A percentile compares a stretch with the other conserved stretches of the same genome.
phyloP scores from a whole-genome alignment of 2,888 invertebrate species.

The Aradus depressus region DNA sequence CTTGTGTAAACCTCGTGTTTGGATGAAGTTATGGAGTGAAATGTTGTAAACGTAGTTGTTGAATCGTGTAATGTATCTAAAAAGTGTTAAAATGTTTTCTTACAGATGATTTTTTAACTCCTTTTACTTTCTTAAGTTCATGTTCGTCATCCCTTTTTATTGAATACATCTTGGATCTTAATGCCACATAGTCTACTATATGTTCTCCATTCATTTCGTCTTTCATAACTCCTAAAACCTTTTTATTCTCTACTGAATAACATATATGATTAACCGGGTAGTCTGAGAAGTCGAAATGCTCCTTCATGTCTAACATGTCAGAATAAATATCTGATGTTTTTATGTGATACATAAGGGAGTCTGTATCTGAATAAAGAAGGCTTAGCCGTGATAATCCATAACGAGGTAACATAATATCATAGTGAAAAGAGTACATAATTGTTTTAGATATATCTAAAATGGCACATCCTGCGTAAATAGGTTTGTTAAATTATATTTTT shows the following conservation, averaged over 20 bases:
- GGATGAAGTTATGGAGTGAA: too few relatives aligned
- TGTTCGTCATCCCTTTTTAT: not conserved
- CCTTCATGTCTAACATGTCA: not conserved
- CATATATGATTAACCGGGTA: not conserved
- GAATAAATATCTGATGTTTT: not conserved
- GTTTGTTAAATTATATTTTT: too few relatives aligned
- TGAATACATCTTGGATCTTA: conserved; percentile 1
- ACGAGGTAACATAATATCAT: too few relatives aligned
- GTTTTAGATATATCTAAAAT: too few relatives aligned
- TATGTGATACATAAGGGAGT: not conserved
- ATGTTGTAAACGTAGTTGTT: too few relatives aligned
- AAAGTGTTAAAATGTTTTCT: too few relatives aligned
- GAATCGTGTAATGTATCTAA: too few relatives aligned
- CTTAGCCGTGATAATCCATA: too few relatives aligned
- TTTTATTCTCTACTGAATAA: not conserved
- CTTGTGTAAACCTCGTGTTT: too few relatives aligned
- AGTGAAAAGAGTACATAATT: too few relatives aligned
- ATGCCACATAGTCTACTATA: not conserved
- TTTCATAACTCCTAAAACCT: not conserved
- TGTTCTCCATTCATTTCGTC: conserved; percentile 2
- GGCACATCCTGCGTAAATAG: too few relatives aligned
- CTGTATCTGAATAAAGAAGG: not conserved
- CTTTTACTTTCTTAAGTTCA: not conserved
- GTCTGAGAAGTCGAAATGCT: not conserved
- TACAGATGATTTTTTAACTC: not conserved